These are phyloP conservation scores for Drosophila yakuba DNA, from an alignment of 1,140 invertebrate species.

Conservation along the genomic window DNA sequence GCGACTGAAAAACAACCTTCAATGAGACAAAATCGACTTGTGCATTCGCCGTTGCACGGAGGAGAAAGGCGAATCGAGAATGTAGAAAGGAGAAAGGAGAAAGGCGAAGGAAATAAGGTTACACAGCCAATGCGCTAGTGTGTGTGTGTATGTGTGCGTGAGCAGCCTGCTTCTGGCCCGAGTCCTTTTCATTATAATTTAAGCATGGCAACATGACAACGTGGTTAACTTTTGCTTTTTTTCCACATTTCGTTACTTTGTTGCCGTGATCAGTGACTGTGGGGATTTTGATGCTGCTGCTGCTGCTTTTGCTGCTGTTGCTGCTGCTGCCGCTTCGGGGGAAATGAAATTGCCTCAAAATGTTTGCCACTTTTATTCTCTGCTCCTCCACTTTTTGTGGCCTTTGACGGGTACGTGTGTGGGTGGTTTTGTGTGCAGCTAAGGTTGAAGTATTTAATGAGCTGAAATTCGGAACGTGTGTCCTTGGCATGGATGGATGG, in stretches of 20 bases:
- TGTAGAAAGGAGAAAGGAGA: constrained; percentile 21
- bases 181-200: constrained; percentile 84
- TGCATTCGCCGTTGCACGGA: constrained; percentile 65
- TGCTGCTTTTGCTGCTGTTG: constrained; percentile 2
- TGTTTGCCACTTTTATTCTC: constrained; percentile 70
- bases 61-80: constrained; percentile 17
- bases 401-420: constrained; percentile 62
- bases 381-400: constrained; percentile 50
- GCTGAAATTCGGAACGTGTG: constrained; percentile 72
- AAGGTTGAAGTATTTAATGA: constrained; percentile 79
- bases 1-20: constrained; percentile 60
- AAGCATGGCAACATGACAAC: constrained; percentile 81
- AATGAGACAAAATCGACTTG: constrained; percentile 75
- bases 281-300: constrained; percentile 36
- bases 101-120: constrained; percentile 61
- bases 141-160: constrained; percentile 12
- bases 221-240: constrained; percentile 81
- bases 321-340: constrained; percentile 39
- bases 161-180: constrained; percentile 56
- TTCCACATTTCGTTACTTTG: constrained; percentile 53
- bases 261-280: constrained; percentile 73
- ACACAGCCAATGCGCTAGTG: constrained; percentile 29
- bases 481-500: constrained; percentile 45
- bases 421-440: constrained; percentile 44
- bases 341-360: constrained; percentile 79